Base-by-base conservation (phyloP, 2,888 invertebrate species). In the Danaus chrysippus region DNA sequence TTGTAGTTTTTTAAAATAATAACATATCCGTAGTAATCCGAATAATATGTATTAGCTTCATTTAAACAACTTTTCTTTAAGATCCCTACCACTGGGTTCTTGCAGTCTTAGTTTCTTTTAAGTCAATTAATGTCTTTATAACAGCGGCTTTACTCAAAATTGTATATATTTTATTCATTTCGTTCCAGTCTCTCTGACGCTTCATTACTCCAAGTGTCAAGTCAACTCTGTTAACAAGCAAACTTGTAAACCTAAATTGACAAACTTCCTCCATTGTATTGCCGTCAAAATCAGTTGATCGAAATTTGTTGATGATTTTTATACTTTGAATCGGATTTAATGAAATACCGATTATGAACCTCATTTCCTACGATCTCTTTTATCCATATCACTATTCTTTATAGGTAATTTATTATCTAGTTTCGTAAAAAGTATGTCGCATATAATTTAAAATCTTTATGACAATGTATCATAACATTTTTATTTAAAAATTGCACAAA, bases 201-300 rank as follows among this genome's bases (percentile, higher is more conserved):
- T 63, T 66, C 65, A 66, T 67, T 66, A 59, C 59, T 42, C 42
- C 54, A 59, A 64, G 68, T 63, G 65, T 67, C 68, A 67, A 67
- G 58, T 68, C 59, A 64, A 68, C 66, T 69, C 67, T 57, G 61
- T 68, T 74, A 74, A 74, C 72, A 74, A 73, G 74, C 72, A 69
- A 73, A 73, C 67, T 73, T 74, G 65, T 70, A 73, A 70, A 68
- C 70, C 68, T 67, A 66, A 71, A 72, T 73, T 68, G 67, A 64
- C 58, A 68, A 69, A 69, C 62, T 68, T 69, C 64, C 64, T 65
- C 61, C 58, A 64, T 61, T 61, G 49, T 44, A 17, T 44, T 46
- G 58, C 54, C 54, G 46, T 49, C 52, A 58, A 43, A 19, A 49
- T 43, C 34, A 55, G 15, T 42, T 49, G 17, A 19, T 9, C 41